Base-by-base conservation (phyloP, 1,140 invertebrate genomes). In the Amyelois transitella region DNA sequence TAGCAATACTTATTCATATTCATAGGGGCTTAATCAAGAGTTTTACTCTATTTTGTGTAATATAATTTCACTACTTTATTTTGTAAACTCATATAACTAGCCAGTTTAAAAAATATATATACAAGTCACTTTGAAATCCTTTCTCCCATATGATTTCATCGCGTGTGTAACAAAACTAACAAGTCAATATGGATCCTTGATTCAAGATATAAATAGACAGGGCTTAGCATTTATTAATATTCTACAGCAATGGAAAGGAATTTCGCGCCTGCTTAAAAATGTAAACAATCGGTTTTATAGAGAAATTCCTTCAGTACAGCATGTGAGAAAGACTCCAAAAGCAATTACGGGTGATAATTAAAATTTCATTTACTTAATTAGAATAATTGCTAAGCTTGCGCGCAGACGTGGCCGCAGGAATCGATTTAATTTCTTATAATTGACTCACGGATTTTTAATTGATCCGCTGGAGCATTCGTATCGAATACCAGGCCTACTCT, bases 341-440 rank as follows among this genome's bases (percentile, higher is more conserved):
- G 32, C 32, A 38, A 49, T 21, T 22, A 49, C 19, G 6, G 47
- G 14, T 51, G 32, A 18, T 51, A 51, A 51, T 51, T 51, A 51
- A 51, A 51, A 51, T 32, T 32, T 32, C 28, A 51, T 38, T 38
- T 38, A 51, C 10, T 51, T 28, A 51, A 32, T 32, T 32, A 38
- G 49, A 51, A 51, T 51, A 51, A 51, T 51, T 51, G 25, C 24
- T 22, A 5, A 1, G 14, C 7, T 25, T n/a, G 18, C 17, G n/a
- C n/a, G 6, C 22, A 51, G 49, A 51, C 28, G 49, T 28, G 28
- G 24, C 18, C 49, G 49, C 49, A 38, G 49, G 28, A 25, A 51
- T 51, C 49, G 28, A 51, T 51, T 51, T 25, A 51, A 32, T 51
- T 49, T 51, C 49, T 51, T 51, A 38, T 38, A 51, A 51, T 51